A percentile compares a stretch with the other conserved stretches of the same genome.
phyloP scores from a whole-genome alignment of 2,888 invertebrate genomes.

The Campoplex capitator region DNA sequence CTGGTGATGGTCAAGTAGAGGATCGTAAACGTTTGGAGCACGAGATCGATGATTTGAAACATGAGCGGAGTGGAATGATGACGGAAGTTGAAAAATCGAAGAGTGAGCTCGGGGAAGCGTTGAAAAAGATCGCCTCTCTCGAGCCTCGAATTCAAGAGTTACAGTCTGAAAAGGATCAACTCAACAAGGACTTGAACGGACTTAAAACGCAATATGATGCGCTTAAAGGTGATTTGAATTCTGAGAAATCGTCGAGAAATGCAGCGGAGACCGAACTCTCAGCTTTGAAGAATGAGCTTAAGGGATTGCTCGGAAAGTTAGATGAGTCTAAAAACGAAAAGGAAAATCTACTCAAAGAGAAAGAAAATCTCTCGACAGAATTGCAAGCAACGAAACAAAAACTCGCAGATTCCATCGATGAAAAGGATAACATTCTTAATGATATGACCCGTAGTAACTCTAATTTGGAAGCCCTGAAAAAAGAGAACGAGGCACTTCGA shows the following conservation, averaged over 20 bases:
- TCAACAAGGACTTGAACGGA: conserved; percentile 62
- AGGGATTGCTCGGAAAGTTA: conserved; percentile 69
- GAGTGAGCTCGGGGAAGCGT: conserved; percentile 50
- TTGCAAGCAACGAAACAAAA: conserved; percentile 56
- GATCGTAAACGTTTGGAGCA: conserved; percentile 47
- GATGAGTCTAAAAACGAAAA: conserved; percentile 67
- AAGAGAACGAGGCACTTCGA: conserved; percentile 61
- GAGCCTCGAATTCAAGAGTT: conserved; percentile 59
- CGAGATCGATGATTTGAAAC: conserved; percentile 65
- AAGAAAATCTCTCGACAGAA: conserved; percentile 60
- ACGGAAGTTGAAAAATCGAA: conserved; percentile 41
- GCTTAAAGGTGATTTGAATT: conserved; percentile 55
- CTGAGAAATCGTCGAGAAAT: conserved; percentile 65
- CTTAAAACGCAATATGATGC: conserved; percentile 48
- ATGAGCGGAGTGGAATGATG: conserved; percentile 65
- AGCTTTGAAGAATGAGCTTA: conserved; percentile 73
- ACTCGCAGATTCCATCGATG: conserved; percentile 47
- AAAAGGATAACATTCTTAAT: conserved; percentile 66
- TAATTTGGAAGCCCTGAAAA: conserved; percentile 50
- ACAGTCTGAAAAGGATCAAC: conserved; percentile 55
- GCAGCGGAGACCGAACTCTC: conserved; percentile 68
- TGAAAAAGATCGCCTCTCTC: conserved; percentile 46
- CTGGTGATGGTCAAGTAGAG: conserved; percentile 56
- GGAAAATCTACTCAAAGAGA: conserved; percentile 47
- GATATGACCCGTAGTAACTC: conserved; percentile 60